phyloP scores from a whole-genome alignment of 1,140 invertebrate species.

The Anagrus nilaparvatae region DNA sequence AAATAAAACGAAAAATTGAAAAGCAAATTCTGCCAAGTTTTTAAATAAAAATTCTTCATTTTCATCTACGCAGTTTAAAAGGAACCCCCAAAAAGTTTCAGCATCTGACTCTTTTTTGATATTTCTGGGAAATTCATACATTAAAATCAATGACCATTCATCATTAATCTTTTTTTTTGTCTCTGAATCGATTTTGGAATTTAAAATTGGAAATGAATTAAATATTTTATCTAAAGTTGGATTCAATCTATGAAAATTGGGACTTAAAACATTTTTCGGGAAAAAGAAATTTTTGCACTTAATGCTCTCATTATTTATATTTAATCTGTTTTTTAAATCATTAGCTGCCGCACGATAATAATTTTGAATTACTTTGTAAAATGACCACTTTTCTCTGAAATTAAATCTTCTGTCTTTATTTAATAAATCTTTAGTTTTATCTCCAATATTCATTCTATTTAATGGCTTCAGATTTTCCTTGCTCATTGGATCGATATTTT shows the following conservation, averaged over 20 bases:
- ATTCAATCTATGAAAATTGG: neutral
- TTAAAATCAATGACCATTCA: neutral
- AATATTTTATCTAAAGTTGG: neutral
- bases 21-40: neutral
- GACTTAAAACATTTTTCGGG: neutral
- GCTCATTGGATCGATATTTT: neutral
- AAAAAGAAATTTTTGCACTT: neutral
- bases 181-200: neutral
- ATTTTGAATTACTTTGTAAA: neutral
- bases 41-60: neutral
- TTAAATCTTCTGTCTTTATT: neutral
- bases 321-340: neutral
- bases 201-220: neutral
- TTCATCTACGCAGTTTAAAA: neutral
- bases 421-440: no score
- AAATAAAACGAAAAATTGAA: neutral
- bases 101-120: neutral
- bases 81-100: neutral
- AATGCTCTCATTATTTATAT: neutral
- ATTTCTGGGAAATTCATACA: neutral
- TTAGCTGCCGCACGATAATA: neutral
- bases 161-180: neutral
- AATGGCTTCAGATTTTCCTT: neutral
- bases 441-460: neutral
- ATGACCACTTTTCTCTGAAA: neutral